phyloP scores from a whole-genome alignment of 2,113 vertebrate species.

The zebrafish (Danio rerio) region GRCz12tu NC_133193.1:40232001-40232500 shows the following conservation, averaged over 20 bases:
- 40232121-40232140: slow-evolving; percentile 9
- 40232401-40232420: slow-evolving; percentile 44
- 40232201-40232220: slow-evolving; percentile 14
- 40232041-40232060: slow-evolving; percentile 52
- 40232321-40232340: slow-evolving; percentile 59
- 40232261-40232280: slow-evolving; percentile 70
- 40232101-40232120: slow-evolving; percentile 63
- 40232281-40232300: slow-evolving; percentile 76
- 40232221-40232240: slow-evolving; percentile 56
- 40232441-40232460: slow-evolving; percentile 62
- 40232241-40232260: slow-evolving; percentile 73
- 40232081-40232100: not conserved
- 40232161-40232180: not conserved
- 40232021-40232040: slow-evolving; percentile 61
- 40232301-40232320: slow-evolving; percentile 67
- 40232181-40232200: not conserved
- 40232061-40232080: not conserved
- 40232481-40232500: slow-evolving; percentile 14
- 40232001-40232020: slow-evolving; percentile 73
- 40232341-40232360: slow-evolving; percentile 41
- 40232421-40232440: slow-evolving; percentile 21
- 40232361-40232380: slow-evolving; percentile 1
- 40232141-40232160: too few relatives aligned
- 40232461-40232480: slow-evolving; percentile 33
- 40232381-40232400: slow-evolving; percentile 44